Conservation (phyloP, 2,888 invertebrate species). For the Panzeria rudis region DNA sequence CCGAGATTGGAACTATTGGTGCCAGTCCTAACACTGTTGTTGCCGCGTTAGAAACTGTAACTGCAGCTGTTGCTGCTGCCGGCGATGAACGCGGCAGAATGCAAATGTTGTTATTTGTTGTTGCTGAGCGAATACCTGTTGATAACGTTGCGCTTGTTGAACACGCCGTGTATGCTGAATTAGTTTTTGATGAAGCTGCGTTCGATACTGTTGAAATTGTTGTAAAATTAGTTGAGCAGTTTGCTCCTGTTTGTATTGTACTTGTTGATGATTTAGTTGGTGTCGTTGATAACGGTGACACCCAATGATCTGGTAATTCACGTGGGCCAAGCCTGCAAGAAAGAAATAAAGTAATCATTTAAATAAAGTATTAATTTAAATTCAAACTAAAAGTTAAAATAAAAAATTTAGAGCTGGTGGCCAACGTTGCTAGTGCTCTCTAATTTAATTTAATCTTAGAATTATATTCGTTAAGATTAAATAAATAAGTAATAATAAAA, state of each 20-base stretch:
- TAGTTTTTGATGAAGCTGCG: slow-evolving; percentile 70
- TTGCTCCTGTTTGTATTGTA: slow-evolving; percentile 62
- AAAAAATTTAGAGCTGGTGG: too few species aligned
- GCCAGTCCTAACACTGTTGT: slow-evolving; percentile 76
- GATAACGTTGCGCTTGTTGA: slow-evolving; percentile 65
- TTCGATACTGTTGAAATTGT: slow-evolving; percentile 53
- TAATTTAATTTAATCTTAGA: too few species aligned
- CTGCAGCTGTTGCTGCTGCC: slow-evolving; percentile 82
- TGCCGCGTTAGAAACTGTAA: slow-evolving; percentile 79
- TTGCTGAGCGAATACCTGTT: slow-evolving; percentile 53
- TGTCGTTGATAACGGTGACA: slow-evolving; percentile 74
- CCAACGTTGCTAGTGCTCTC: too few species aligned
- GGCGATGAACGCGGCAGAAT: slow-evolving; percentile 85
- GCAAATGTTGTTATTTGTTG: slow-evolving; percentile 76
- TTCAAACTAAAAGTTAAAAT: not conserved
- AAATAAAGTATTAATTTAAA: not conserved
- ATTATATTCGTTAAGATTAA: too few species aligned
- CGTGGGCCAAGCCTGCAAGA: slow-evolving; percentile 92
- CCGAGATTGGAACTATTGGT: slow-evolving; percentile 75
- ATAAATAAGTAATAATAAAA: too few species aligned
- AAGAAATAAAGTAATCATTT: not conserved
- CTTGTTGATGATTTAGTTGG: slow-evolving; percentile 57
- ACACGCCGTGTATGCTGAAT: slow-evolving; percentile 68
- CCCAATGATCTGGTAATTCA: slow-evolving; percentile 88
- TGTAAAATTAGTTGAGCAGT: slow-evolving; percentile 44